phyloP scores from a whole-genome alignment of 2,888 invertebrate species.

The Proisotoma minuta region DNA sequence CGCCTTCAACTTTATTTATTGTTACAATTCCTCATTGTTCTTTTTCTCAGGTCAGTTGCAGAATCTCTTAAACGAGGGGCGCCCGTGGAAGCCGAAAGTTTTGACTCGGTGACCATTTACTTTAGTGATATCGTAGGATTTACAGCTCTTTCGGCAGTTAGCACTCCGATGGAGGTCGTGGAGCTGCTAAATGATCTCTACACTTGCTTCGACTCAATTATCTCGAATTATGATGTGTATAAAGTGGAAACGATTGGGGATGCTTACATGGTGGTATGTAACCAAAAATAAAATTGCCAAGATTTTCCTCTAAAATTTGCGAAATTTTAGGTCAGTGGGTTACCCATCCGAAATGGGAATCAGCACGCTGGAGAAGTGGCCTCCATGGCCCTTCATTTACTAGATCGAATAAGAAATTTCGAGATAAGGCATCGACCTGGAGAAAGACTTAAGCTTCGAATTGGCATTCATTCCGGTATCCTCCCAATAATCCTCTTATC shows the following conservation, averaged over 20 bases:
- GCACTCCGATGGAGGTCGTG: slow-evolving; percentile 77
- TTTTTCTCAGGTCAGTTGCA: slow-evolving; percentile 63
- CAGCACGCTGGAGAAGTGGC: slow-evolving; percentile 75
- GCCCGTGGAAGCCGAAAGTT: slow-evolving; percentile 73
- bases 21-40: not conserved
- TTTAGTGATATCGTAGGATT: slow-evolving; percentile 71
- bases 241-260: slow-evolving; percentile 81
- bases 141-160: slow-evolving; percentile 70
- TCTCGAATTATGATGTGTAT: slow-evolving; percentile 79
- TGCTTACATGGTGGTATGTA: slow-evolving; percentile 77
- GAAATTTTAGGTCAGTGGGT: slow-evolving; percentile 59
- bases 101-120: slow-evolving; percentile 75
- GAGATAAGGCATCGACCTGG: slow-evolving; percentile 64
- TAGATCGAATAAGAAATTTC: slow-evolving; percentile 66
- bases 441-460: slow-evolving; percentile 65
- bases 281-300: not conserved
- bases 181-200: slow-evolving; percentile 82
- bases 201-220: slow-evolving; percentile 81
- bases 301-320: not conserved
- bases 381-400: slow-evolving; percentile 68
- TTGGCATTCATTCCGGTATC: slow-evolving; percentile 65
- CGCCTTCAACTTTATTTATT: not conserved
- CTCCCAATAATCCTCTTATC: not conserved
- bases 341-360: slow-evolving; percentile 68
- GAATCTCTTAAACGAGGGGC: slow-evolving; percentile 74